Evolutionary conservation across 2,113 vertebrate genomes (phyloP).

Genomic region (Campylomormyrus numenius): DNA sequence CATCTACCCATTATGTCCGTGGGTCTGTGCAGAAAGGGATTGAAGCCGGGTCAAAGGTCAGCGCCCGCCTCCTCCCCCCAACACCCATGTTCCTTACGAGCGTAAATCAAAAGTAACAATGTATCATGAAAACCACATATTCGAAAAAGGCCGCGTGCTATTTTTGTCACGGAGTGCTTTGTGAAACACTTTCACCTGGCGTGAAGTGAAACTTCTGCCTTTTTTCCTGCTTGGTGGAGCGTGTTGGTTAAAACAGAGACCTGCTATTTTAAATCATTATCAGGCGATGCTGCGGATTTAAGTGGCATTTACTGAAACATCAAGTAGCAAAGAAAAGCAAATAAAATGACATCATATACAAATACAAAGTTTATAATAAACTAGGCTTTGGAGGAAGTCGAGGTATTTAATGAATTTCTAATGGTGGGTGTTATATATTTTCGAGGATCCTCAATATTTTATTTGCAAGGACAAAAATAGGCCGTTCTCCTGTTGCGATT

Average conservation of each 20-base stretch:
- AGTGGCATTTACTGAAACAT: neutral
- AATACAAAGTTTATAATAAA: neutral
- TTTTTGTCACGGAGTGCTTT: neutral
- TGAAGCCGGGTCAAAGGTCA: conserved; percentile 15
- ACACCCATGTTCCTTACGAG: neutral
- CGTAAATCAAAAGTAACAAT: conserved; percentile 10
- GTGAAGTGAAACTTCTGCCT: neutral
- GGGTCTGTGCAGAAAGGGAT: neutral
- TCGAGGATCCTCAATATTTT: neutral
- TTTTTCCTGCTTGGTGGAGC: too few relatives aligned
- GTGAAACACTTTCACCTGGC: neutral
- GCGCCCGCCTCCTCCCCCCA: neutral
- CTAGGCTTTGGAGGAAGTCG: neutral
- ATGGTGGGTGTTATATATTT: neutral
- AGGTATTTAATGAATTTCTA: neutral
- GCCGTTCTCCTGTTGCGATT: conserved; percentile 15
- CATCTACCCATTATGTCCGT: neutral
- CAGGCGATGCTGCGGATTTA: neutral
- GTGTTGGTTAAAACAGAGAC: neutral
- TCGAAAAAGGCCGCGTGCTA: neutral
- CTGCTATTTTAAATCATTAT: neutral
- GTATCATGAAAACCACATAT: neutral
- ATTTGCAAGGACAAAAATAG: neutral
- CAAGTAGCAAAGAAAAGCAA: neutral
- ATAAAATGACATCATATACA: neutral